phyloP scores from a whole-genome alignment of 2,888 invertebrate species.

The Synergus japonicus region DNA sequence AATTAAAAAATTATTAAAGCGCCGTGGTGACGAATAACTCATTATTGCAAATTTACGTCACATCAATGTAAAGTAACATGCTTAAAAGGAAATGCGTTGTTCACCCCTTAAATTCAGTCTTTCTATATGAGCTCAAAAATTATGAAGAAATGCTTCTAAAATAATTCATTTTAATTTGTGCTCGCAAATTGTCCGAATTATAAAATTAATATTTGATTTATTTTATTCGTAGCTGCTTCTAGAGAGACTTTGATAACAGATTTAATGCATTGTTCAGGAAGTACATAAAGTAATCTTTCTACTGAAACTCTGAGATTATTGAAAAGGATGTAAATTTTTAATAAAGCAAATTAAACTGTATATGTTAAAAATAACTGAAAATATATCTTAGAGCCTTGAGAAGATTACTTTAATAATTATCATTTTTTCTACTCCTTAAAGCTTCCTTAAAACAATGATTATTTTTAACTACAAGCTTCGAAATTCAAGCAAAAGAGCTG shows the following conservation, averaged over 20 bases:
- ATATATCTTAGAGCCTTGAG: conserved; percentile 17
- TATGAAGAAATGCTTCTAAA: conserved; percentile 22
- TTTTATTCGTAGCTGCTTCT: not conserved
- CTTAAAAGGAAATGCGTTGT: conserved; percentile 9
- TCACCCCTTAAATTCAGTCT: conserved; percentile 21
- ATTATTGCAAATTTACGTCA: not conserved
- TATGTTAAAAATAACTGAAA: conserved; percentile 4
- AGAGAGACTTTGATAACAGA: not conserved
- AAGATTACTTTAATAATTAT: conserved; percentile 15
- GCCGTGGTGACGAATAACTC: not conserved
- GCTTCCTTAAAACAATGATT: not conserved
- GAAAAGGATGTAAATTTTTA: not conserved
- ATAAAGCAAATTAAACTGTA: conserved; percentile 3
- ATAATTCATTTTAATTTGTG: conserved; percentile 14
- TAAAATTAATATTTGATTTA: conserved; percentile 10
- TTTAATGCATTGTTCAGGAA: not conserved
- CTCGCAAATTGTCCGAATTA: not conserved
- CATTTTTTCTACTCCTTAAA: not conserved
- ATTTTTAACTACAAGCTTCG: conserved; percentile 13
- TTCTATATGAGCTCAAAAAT: conserved; percentile 25
- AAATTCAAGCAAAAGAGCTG: not conserved
- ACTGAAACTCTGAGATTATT: conserved; percentile 6
- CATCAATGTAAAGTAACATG: conserved; percentile 9
- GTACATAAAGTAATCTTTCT: conserved; percentile 6
- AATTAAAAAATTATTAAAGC: not conserved